phyloP scores from a whole-genome alignment of 2,113 vertebrate species.

The Clarias magur region DNA sequence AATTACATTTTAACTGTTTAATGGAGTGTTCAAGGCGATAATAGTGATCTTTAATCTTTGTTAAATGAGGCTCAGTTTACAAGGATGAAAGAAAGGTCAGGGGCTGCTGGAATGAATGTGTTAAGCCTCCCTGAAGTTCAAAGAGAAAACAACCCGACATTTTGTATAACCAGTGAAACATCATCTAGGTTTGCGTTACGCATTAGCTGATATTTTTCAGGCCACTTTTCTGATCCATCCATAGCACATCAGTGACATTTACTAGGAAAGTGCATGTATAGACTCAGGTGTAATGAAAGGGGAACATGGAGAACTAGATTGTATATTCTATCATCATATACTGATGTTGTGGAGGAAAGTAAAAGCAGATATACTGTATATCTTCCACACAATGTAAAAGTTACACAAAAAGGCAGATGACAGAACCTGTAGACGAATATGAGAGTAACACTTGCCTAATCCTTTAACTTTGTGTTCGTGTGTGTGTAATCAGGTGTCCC shows the following conservation, averaged over 20 bases:
- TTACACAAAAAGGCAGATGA: neutral
- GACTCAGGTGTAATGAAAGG: neutral
- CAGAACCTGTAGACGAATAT: neutral
- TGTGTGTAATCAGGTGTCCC: neutral
- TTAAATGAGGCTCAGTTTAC: constrained; percentile 8
- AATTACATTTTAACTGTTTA: constrained; percentile 2
- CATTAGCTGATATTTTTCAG: neutral
- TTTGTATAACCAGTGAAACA: neutral
- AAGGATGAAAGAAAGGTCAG: constrained; percentile 1
- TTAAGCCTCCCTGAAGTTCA: neutral
- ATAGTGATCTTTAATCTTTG: neutral
- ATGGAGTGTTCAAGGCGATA: constrained; percentile 7
- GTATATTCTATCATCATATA: neutral
- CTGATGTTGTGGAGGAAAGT: too few species aligned
- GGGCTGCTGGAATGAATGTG: neutral
- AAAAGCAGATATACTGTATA: neutral
- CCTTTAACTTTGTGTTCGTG: neutral
- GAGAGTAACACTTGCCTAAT: neutral
- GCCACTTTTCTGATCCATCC: neutral
- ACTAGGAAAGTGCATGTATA: neutral
- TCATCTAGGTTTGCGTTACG: neutral
- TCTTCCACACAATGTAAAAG: neutral
- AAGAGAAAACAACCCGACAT: neutral
- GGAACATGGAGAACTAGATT: neutral
- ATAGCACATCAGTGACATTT: neutral